Percentiles rank a stretch among this genome's conserved stretches.
These are phyloP conservation scores for Limnephilus auricula DNA, from an alignment of 2,888 invertebrate genomes.

Conservation along the genomic window DNA sequence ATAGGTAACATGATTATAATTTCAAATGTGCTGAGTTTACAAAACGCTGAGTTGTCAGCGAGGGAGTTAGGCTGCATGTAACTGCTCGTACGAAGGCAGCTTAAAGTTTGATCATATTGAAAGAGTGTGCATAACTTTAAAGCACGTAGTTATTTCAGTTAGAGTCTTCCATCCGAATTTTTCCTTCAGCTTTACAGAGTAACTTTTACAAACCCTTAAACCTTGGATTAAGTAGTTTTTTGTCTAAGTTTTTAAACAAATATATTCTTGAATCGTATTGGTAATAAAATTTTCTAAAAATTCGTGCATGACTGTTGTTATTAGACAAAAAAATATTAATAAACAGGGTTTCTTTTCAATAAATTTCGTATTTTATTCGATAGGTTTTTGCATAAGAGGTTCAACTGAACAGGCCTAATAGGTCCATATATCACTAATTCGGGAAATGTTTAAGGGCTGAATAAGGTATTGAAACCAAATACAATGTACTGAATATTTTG, in stretches of 20 bases:
- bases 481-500: no score
- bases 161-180: neutral
- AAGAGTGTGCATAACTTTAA: conserved; percentile 26
- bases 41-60: conserved; percentile 16
- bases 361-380: no score
- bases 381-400: no score
- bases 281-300: neutral
- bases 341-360: no score
- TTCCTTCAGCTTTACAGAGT: neutral
- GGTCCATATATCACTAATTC: no score
- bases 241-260: neutral
- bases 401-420: no score
- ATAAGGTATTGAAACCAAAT: no score
- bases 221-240: neutral
- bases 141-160: conserved; percentile 35
- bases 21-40: conserved; percentile 15
- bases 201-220: neutral
- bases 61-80: conserved; percentile 9
- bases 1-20: conserved; percentile 33
- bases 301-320: no score
- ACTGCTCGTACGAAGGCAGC: conserved; percentile 17
- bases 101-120: conserved; percentile 38
- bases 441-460: no score
- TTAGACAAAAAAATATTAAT: no score
- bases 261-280: neutral